Evolutionary conservation across 2,888 invertebrate genomes (phyloP).

Genomic region (Allolobophora icterica): DNA sequence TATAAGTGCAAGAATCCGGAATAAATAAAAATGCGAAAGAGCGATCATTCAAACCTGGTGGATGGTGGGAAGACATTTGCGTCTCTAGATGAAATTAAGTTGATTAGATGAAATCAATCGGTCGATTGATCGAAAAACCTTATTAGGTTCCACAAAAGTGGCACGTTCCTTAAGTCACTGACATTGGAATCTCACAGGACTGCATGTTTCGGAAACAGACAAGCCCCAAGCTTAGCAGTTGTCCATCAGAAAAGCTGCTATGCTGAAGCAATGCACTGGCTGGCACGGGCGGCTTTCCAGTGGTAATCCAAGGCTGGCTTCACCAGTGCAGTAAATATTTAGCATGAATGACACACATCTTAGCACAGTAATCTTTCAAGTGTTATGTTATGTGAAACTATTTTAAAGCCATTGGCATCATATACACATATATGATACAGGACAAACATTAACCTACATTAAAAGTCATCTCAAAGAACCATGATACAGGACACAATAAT

Average conservation of each 20-base stretch:
- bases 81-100: not conserved
- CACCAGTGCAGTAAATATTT: too few species aligned
- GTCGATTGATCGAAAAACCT: not conserved
- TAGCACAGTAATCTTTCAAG: too few species aligned
- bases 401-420: too few species aligned
- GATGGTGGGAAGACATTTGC: not conserved
- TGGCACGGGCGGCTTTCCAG: not conserved
- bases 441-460: not conserved
- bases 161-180: not conserved
- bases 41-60: not conserved
- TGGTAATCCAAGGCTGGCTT: too few species aligned
- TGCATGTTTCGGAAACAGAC: not conserved
- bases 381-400: too few species aligned
- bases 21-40: not conserved
- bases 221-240: conserved; percentile 10
- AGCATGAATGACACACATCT: not conserved
- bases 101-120: conserved; percentile 17
- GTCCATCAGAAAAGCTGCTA: not conserved
- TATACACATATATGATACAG: not conserved
- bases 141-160: conserved; percentile 11
- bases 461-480: not conserved
- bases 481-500: not conserved
- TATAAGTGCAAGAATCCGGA: not conserved
- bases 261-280: not conserved
- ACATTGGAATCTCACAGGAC: not conserved